phyloP scores from a whole-genome alignment of 2,888 invertebrate species.

The Parelbella ahira region DNA sequence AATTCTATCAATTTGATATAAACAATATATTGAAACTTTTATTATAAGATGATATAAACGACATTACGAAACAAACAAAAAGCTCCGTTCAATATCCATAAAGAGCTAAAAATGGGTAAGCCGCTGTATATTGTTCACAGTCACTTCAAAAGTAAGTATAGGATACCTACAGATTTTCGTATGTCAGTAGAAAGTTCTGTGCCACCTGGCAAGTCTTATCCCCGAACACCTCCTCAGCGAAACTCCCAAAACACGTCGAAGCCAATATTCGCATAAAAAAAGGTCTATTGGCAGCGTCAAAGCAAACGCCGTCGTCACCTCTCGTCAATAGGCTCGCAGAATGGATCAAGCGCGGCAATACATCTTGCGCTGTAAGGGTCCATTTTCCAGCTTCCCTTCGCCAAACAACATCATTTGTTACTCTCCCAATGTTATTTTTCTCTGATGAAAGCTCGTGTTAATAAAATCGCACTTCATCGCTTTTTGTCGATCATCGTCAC shows the following conservation, averaged over 20 bases:
- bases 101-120: too few relatives aligned
- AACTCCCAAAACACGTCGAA: constrained; percentile 23
- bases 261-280: constrained; percentile 28
- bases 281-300: constrained; percentile 19
- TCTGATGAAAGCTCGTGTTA: constrained; percentile 73
- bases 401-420: constrained; percentile 80
- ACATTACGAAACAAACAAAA: too few relatives aligned
- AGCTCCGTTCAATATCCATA: too few relatives aligned
- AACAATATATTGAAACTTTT: too few relatives aligned
- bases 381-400: constrained; percentile 52
- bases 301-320: constrained; percentile 47
- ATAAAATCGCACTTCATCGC: constrained; percentile 78
- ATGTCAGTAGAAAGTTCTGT: too few relatives aligned
- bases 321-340: constrained; percentile 48
- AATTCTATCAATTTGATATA: too few relatives aligned
- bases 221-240: background rate
- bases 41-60: too few relatives aligned
- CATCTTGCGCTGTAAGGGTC: constrained; percentile 37
- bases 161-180: too few relatives aligned
- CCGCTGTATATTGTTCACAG: too few relatives aligned
- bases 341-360: constrained; percentile 36
- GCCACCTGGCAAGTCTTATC: constrained; percentile 13
- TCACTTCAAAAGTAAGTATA: too few relatives aligned
- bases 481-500: constrained; percentile 81
- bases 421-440: constrained; percentile 68